phyloP scores from a whole-genome alignment of 2,888 invertebrate species.

The Amphipoea lucens region DNA sequence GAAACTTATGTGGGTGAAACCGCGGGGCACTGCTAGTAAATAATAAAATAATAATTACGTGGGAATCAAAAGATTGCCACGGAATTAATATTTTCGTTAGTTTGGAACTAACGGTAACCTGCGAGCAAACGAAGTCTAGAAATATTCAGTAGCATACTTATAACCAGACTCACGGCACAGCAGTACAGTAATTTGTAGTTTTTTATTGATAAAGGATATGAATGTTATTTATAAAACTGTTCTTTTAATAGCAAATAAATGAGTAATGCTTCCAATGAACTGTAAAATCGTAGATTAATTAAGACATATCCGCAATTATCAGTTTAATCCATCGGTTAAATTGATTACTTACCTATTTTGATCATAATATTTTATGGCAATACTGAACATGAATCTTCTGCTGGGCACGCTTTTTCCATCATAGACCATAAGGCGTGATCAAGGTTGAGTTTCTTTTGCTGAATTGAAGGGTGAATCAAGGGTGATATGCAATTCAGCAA shows the following conservation, averaged over 20 bases:
- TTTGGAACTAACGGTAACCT: background rate
- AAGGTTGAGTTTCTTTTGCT: no score
- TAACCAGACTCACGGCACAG: background rate
- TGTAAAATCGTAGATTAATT: constrained; percentile 32
- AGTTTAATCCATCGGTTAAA: background rate
- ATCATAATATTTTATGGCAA: no score
- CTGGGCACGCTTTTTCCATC: no score
- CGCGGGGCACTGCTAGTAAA: background rate
- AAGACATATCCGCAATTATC: constrained; percentile 16
- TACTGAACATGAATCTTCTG: no score
- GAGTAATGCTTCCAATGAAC: constrained; percentile 35
- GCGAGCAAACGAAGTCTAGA: background rate
- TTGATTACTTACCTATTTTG: background rate
- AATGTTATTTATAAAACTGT: constrained; percentile 35
- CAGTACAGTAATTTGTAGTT: background rate
- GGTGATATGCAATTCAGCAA: no score
- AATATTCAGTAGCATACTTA: constrained; percentile 1
- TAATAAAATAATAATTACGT: background rate
- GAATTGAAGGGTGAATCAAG: no score
- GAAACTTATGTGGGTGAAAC: background rate
- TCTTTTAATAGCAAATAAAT: constrained; percentile 18
- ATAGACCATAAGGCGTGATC: no score
- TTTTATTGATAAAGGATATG: constrained; percentile 44
- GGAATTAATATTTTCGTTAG: background rate
- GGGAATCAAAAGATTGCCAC: background rate